Evolutionary conservation across 2,888 invertebrate species (phyloP).

Genomic region (Conus canariensis): DNA sequence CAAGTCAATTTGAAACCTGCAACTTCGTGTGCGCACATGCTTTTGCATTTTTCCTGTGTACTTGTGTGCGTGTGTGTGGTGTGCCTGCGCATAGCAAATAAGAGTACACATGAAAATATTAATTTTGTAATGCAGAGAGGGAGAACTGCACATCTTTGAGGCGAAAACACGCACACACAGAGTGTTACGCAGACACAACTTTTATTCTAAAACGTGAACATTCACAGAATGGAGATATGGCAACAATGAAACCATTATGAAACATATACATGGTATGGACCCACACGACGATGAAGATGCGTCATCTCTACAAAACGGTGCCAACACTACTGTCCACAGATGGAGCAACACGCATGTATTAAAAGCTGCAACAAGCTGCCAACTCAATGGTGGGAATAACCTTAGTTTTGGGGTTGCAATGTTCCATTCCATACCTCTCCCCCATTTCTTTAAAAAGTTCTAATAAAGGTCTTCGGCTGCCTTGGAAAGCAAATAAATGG

Average conservation of each 20-base stretch:
- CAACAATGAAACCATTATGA: background rate
- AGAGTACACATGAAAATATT: background rate
- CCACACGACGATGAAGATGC: background rate
- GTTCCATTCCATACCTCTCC: no score
- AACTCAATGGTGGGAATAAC: background rate
- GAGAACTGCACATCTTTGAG: background rate
- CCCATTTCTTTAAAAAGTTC: no score
- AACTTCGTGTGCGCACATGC: background rate
- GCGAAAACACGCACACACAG: background rate
- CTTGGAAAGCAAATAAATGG: no score
- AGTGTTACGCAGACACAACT: background rate
- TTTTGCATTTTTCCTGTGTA: background rate
- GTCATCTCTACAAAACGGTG: background rate
- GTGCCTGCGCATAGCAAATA: background rate
- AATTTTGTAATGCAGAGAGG: background rate
- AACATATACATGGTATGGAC: background rate
- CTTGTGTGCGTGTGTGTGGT: background rate
- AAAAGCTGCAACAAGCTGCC: conserved; percentile 18
- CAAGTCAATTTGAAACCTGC: no score
- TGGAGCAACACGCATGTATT: background rate
- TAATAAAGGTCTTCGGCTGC: no score
- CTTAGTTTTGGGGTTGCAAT: no score
- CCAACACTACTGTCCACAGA: background rate
- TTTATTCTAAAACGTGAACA: conserved; percentile 12
- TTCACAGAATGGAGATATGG: conserved; percentile 22